Conservation (phyloP, 2,113 vertebrate species). For the Dasyurus viverrinus region DNA sequence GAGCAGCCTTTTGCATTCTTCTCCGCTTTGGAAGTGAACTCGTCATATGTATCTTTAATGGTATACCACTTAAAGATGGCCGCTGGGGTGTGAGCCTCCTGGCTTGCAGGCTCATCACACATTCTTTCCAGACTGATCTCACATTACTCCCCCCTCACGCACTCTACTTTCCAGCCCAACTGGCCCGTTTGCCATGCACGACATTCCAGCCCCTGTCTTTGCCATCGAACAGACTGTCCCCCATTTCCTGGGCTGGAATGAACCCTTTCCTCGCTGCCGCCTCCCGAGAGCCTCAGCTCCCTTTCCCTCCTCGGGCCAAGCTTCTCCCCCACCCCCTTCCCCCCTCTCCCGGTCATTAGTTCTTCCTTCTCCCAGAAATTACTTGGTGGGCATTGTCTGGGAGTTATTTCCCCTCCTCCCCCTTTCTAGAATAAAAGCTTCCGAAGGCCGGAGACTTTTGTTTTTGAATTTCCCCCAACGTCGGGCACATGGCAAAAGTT, state of each 20-base stretch:
- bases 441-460: neutral
- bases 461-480: slow-evolving; percentile 1
- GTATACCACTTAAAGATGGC: neutral
- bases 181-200: neutral
- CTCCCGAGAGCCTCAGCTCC: neutral
- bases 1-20: slow-evolving; percentile 41
- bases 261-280: neutral
- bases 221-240: neutral
- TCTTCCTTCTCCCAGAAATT: neutral
- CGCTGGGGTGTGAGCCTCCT: neutral
- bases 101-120: neutral
- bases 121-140: neutral
- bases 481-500: neutral
- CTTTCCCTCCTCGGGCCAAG: too few species aligned
- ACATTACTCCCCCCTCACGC: neutral
- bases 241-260: neutral
- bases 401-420: neutral
- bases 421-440: slow-evolving; percentile 14
- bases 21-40: neutral
- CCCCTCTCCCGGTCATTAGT: neutral
- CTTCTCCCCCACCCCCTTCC: neutral
- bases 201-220: slow-evolving; percentile 1
- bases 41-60: slow-evolving; percentile 11
- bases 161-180: neutral
- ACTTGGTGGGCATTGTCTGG: neutral